Conservation (phyloP, 2,888 invertebrate genomes). For the Ecliptopera silaceata region DNA sequence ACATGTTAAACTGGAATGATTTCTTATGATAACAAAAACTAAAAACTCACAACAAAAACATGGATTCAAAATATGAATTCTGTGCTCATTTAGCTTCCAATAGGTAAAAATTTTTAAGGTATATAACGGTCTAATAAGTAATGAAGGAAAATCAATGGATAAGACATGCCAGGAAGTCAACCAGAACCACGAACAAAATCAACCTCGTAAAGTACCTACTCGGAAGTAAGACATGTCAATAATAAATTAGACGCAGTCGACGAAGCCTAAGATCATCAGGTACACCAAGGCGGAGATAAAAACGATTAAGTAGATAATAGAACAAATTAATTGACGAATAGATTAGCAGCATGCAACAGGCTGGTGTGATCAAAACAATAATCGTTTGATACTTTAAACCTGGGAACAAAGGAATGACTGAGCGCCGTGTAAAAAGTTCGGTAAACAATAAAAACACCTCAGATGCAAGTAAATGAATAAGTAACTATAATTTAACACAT, state of each 20-base stretch:
- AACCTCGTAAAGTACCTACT: not conserved
- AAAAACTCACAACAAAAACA: no score
- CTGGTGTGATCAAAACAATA: constrained; percentile 9
- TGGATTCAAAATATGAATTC: not conserved
- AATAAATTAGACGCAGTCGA: constrained; percentile 1
- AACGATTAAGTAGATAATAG: constrained; percentile 10
- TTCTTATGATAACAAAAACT: not conserved
- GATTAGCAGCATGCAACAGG: constrained; percentile 25
- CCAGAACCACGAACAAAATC: not conserved
- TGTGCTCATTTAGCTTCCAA: not conserved
- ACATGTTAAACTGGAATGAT: not conserved
- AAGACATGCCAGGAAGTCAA: not conserved
- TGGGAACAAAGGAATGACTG: constrained; percentile 2
- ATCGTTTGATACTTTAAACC: constrained; percentile 13
- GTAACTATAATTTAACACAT: no score
- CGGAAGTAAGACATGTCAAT: constrained; percentile 2
- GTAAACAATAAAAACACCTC: not conserved
- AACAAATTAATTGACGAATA: constrained; percentile 22
- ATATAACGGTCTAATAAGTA: not conserved
- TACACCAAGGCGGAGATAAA: constrained; percentile 14
- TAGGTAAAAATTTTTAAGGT: not conserved
- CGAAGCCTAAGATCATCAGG: constrained; percentile 15
- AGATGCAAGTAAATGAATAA: not conserved
- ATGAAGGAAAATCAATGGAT: not conserved
- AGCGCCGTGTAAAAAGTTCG: constrained; percentile 2